Base-by-base conservation (phyloP, 2,888 invertebrate species). In the Cotesia congregata region DNA sequence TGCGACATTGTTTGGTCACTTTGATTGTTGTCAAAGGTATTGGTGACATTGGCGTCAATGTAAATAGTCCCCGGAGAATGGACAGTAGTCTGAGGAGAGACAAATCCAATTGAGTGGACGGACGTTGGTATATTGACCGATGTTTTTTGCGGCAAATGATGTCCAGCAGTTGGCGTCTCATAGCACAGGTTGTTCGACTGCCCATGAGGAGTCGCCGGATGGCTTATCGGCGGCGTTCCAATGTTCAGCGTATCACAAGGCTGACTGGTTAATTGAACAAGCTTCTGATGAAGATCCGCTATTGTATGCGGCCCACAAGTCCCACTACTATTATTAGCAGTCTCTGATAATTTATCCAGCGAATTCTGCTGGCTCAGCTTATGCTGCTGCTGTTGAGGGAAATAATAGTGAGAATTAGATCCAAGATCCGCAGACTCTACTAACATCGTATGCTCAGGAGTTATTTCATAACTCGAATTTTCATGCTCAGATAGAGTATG, bases 91-190 rank as follows among this genome's bases (percentile, higher is more conserved):
- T 90, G 90, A 41, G 90, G 90, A 71, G 90, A 90, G 59, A 90
- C 80, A 5, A 90, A 88, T 20, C 89, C 89, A 89, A 90, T 80
- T 4, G 83, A 74, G 77, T 87, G 86, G 12, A 82, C 74, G 7
- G 69, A 68, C 9, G 70, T 78, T 30, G 87, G 83, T 83, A 88
- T 87, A n/a, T 90, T 90, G 41, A 93, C 92, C 30, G 30, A 3
- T 61, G 94, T 90, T 86, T 94, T 94, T 86, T 94, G 94, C 83
- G 94, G 94, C 80, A 94, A 89, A 69, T 92, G 92, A 83, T 94
- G 92, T 86, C 94, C 94, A 68, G 92, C 91, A 86, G 50, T 1
- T 50, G 50, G 93, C 87, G 92, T 93, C 87, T 94, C 94, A 72
- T 83, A 83, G 6, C 83, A 83, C 15, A 83, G 62, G 1, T 69